Evolutionary conservation across 2,113 vertebrate species (phyloP).

Genomic region (rabbit (Oryctolagus cuniculus)): mOryCun1.1 NC_091432.1:123794001-123794500

Average conservation of each 20-base stretch:
- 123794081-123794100: no score
- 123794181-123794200: constrained; percentile 50
- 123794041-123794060: no score
- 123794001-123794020: no score
- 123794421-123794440: constrained; percentile 57
- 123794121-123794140: not conserved
- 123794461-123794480: not conserved
- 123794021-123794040: no score
- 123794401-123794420: constrained; percentile 6
- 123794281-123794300: constrained; percentile 56
- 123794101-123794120: no score
- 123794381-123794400: constrained; percentile 45
- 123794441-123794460: not conserved
- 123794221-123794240: constrained; percentile 40
- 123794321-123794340: not conserved
- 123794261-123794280: not conserved
- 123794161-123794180: constrained; percentile 41
- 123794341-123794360: not conserved
- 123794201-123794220: constrained; percentile 53
- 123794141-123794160: constrained; percentile 54
- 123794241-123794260: not conserved
- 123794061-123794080: no score
- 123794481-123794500: constrained; percentile 2
- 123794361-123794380: not conserved
- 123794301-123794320: not conserved